Base-by-base conservation (phyloP, 2,113 vertebrate genomes). In the Ctenomys sociabilis region DNA sequence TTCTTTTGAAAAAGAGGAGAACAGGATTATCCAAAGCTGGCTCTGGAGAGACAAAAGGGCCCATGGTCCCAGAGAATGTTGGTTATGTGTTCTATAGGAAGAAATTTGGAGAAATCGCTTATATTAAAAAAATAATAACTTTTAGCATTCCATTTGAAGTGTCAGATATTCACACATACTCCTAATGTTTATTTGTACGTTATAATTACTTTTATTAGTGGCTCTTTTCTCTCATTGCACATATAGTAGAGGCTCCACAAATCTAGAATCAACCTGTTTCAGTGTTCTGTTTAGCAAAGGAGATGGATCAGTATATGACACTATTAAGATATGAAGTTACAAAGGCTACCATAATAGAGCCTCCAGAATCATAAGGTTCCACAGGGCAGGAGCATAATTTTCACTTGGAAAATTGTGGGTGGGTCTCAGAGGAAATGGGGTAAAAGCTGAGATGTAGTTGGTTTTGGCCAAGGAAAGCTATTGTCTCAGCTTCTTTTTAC, bases 201-300 rank as follows among this genome's bases (percentile, higher is more conserved):
- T 95, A 80, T 21, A 61, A 86, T 70, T 70, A 49, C 75, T 85
- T 88, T 75, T 70, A 72, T 93, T 43, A 90, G 57, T 84, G n/a
- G 35, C 1, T 3, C 4, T 12, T 12, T 6, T 10, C 7, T 5
- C 2, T 16, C 10, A 81, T 35, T 30, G 37, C 40, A 45, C 22
- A 40, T 49, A 3, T 49, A 49, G 6, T 68, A 66, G 22, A 86
- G 28, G 14, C 3, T 59, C 49, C 75, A 64, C 19, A 92, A 84
- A 90, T 6, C 13, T 80, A 21, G 68, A 13, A 52, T 66, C 16
- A 59, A 52, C 37, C 40, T 75, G 30, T 83, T 77, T 61, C 49
- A 30, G 49, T 88, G 26, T 57, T 26, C 12, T 37, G 19, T 81
- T 85, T 66, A 63, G 19, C 68, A 19, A 6, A 11, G 1, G 73